These are phyloP conservation scores for Condylura cristata DNA, from an alignment of 2,113 vertebrate genomes.

Conservation along the genomic window DNA sequence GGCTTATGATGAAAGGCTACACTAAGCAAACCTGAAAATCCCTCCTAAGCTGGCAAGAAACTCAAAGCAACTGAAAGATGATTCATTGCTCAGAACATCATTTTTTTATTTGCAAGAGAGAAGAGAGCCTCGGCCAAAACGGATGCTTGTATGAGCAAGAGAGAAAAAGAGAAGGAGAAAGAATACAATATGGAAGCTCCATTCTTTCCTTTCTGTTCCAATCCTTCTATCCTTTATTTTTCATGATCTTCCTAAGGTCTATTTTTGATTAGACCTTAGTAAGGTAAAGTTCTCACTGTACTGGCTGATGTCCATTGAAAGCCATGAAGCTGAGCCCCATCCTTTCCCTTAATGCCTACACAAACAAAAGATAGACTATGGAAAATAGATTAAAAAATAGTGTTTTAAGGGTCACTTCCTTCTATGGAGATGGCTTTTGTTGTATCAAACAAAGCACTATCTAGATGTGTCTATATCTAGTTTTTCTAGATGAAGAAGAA, in stretches of 20 bases:
- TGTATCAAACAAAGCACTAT: too few relatives aligned
- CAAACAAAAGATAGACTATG: too few relatives aligned
- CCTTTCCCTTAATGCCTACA: rapidly evolving
- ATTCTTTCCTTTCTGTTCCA: neutral
- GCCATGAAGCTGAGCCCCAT: rapidly evolving
- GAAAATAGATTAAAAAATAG: too few relatives aligned
- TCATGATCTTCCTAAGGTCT: neutral
- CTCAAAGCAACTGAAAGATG: constrained; percentile 67
- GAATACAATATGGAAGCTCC: neutral
- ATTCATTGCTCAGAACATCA: constrained; percentile 63
- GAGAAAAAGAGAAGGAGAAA: neutral
- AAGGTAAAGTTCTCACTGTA: neutral
- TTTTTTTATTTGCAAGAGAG: constrained; percentile 34
- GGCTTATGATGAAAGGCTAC: constrained; percentile 64
- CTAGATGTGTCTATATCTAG: too few relatives aligned
- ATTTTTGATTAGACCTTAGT: neutral
- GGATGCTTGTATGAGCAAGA: neutral
- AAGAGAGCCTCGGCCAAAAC: neutral
- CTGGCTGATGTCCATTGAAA: neutral
- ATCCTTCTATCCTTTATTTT: neutral
- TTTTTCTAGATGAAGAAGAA: too few relatives aligned
- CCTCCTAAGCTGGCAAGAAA: constrained; percentile 66
- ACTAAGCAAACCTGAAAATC: constrained; percentile 74
- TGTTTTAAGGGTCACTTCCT: too few relatives aligned
- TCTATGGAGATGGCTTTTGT: too few relatives aligned